A percentile compares a stretch with the other conserved stretches of the same genome.
Evolutionary conservation across 2,888 invertebrate genomes (phyloP).

Genomic region (Lepas anatifera): DNA sequence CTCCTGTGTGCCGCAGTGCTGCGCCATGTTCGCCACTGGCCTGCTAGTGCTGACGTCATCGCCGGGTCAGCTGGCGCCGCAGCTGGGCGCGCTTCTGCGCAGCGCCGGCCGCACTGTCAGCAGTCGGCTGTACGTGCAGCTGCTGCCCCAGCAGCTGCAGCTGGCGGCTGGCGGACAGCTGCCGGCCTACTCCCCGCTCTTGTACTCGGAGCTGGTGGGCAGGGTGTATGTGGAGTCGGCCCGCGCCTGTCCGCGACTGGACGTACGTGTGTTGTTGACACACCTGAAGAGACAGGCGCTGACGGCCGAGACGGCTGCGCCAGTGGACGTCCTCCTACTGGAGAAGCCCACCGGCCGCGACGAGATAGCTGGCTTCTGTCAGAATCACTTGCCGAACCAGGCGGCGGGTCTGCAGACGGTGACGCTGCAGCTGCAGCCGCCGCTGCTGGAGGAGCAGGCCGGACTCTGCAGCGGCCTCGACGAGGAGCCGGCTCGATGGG

Average conservation of each 20-base stretch:
- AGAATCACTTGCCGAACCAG: neutral
- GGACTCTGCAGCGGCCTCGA: neutral
- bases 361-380: neutral
- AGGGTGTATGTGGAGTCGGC: neutral
- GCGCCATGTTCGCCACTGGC: neutral
- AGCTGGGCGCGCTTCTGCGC: neutral
- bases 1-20: neutral
- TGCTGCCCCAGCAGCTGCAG: neutral
- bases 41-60: constrained; percentile 7
- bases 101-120: neutral
- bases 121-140: neutral
- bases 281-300: constrained; percentile 2
- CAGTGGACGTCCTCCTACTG: constrained; percentile 1
- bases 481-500: constrained; percentile 51
- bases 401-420: neutral
- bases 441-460: neutral
- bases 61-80: constrained; percentile 4
- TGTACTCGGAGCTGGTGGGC: neutral
- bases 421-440: neutral
- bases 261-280: constrained; percentile 8
- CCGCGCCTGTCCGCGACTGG: constrained; percentile 1
- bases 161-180: neutral
- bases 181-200: neutral
- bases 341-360: neutral
- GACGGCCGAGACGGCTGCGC: neutral